These are phyloP conservation scores for Acanthurus leucopareius DNA, from an alignment of 2,797 vertebrate genomes.

Conservation along the genomic window DNA sequence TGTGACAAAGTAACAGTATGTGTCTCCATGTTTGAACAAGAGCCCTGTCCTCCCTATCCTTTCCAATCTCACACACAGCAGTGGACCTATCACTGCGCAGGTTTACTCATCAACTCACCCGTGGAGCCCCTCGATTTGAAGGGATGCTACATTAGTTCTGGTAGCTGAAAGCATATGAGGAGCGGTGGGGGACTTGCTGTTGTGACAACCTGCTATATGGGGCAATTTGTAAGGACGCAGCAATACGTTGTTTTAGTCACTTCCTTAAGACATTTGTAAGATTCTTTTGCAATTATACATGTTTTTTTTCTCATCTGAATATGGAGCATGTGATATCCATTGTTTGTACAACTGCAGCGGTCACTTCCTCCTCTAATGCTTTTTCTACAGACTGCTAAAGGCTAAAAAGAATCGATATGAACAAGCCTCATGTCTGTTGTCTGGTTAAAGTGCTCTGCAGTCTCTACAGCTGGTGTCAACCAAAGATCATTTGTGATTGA, in stretches of 20 bases:
- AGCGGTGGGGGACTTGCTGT: constrained; percentile 47
- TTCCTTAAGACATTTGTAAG: constrained; percentile 30
- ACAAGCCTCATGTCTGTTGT: neutral
- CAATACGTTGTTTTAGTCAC: constrained; percentile 33
- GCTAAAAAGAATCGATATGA: neutral
- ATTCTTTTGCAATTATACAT: constrained; percentile 20
- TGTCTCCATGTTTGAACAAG: constrained; percentile 68
- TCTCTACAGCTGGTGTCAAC: neutral
- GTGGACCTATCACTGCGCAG: constrained; percentile 67
- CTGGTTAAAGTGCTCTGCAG: neutral
- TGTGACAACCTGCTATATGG: constrained; percentile 44
- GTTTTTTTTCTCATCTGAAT: neutral
- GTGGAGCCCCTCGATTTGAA: constrained; percentile 67
- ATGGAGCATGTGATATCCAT: neutral
- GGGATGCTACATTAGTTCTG: constrained; percentile 73
- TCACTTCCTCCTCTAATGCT: neutral
- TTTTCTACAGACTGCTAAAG: neutral
- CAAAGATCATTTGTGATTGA: neutral
- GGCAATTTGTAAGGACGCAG: constrained; percentile 47
- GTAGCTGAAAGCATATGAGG: constrained; percentile 53
- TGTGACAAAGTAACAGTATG: constrained; percentile 67
- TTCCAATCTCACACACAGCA: constrained; percentile 82
- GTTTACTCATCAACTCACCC: constrained; percentile 81
- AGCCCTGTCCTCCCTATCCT: constrained; percentile 68
- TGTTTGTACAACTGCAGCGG: neutral